Conservation (phyloP, 2,888 invertebrate genomes). For the Dolichopus griseipennis region DNA sequence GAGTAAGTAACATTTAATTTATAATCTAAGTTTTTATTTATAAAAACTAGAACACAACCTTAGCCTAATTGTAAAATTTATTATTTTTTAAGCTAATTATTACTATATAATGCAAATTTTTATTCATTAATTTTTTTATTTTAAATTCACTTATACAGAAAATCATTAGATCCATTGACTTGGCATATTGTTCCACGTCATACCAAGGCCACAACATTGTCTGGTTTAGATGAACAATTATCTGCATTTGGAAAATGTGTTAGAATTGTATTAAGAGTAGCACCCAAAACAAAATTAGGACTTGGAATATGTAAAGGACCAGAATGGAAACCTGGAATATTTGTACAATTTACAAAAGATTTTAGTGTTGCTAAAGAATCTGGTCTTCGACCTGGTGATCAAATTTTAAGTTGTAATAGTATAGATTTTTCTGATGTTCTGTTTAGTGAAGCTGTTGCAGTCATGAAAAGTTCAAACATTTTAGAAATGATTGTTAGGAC, state of each 20-base stretch:
- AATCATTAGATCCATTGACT: slow-evolving; percentile 64
- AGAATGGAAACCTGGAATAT: slow-evolving; percentile 78
- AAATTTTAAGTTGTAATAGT: slow-evolving; percentile 83
- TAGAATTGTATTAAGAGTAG: slow-evolving; percentile 67
- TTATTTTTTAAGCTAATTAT: too few species aligned
- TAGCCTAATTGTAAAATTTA: neutral
- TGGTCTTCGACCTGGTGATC: slow-evolving; percentile 82
- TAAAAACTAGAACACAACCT: slow-evolving; percentile 75
- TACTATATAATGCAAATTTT: too few species aligned
- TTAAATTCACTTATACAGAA: slow-evolving; percentile 49
- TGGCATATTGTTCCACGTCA: slow-evolving; percentile 64
- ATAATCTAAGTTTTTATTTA: too few species aligned
- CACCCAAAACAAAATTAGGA: slow-evolving; percentile 73
- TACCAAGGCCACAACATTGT: slow-evolving; percentile 16
- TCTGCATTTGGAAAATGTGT: slow-evolving; percentile 54
- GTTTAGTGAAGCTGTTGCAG: slow-evolving; percentile 74
- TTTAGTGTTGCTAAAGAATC: slow-evolving; percentile 81
- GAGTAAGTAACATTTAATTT: too few species aligned
- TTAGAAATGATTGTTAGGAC: slow-evolving; percentile 69
- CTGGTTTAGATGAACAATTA: slow-evolving; percentile 25
- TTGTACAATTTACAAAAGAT: slow-evolving; percentile 81
- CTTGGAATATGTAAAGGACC: slow-evolving; percentile 83
- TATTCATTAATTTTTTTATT: too few species aligned
- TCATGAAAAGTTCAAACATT: slow-evolving; percentile 69
- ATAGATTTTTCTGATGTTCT: slow-evolving; percentile 65